Conservation (phyloP, 2,888 invertebrate species). For the Lamellibrachia satsuma region DNA sequence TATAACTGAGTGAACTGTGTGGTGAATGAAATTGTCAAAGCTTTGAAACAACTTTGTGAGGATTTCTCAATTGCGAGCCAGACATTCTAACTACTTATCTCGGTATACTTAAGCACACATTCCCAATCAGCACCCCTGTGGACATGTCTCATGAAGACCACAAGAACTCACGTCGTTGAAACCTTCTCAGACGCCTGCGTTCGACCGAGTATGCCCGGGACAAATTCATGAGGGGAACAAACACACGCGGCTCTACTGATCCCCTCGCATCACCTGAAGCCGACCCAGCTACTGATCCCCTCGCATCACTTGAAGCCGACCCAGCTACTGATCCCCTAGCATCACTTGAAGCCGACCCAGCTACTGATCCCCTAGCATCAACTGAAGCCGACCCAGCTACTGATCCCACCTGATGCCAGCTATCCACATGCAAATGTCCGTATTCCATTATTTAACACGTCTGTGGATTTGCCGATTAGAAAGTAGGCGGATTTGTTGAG, state of each 20-base stretch:
- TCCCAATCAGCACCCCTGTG: neutral
- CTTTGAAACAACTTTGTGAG: too few relatives aligned
- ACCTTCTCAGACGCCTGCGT: neutral
- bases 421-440: neutral
- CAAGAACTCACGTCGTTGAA: neutral
- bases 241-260: neutral
- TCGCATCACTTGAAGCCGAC: neutral
- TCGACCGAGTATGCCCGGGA: neutral
- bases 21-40: too few relatives aligned
- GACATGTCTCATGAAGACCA: neutral
- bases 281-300: neutral
- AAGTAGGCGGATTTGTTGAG: constrained; percentile 12
- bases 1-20: too few relatives aligned
- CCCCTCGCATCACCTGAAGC: neutral
- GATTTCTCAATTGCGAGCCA: too few relatives aligned
- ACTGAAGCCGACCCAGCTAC: neutral
- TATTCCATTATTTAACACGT: neutral
- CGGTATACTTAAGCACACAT: too few relatives aligned
- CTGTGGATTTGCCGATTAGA: neutral
- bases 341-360: neutral
- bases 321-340: neutral
- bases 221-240: constrained; percentile 2
- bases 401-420: neutral
- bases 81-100: too few relatives aligned
- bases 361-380: neutral